These are phyloP conservation scores for Brachionus angularis DNA, from an alignment of 1,140 invertebrate species.

Conservation along the genomic window DNA sequence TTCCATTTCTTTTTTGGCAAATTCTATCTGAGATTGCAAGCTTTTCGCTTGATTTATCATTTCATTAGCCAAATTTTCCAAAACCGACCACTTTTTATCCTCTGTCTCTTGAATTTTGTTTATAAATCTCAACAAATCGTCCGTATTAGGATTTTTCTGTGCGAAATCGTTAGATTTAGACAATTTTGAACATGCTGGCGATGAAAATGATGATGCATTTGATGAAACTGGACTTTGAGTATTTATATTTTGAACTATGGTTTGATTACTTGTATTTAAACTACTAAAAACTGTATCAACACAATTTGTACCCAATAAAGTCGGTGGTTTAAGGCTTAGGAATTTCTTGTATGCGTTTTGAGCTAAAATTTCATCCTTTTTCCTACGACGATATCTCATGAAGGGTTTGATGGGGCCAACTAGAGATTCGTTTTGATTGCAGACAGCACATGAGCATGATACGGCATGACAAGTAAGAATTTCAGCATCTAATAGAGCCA, in stretches of 20 bases:
- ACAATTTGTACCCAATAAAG: neutral
- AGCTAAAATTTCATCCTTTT: conserved; percentile 41
- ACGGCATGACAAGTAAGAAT: conserved; percentile 42
- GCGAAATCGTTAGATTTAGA: no score
- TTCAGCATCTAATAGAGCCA: neutral
- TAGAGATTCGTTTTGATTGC: conserved; percentile 36
- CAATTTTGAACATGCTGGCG: no score
- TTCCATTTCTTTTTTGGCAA: conserved; percentile 15
- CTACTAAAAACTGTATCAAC: no score
- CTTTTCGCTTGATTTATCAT: conserved; percentile 26
- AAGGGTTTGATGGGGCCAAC: conserved; percentile 31
- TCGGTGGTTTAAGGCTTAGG: conserved; percentile 39
- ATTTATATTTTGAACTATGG: no score
- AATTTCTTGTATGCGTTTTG: conserved; percentile 41
- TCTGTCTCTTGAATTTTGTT: conserved; percentile 28
- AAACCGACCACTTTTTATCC: conserved; percentile 5
- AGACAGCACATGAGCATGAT: conserved; percentile 28
- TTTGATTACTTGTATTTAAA: no score
- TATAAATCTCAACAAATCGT: conserved; percentile 14
- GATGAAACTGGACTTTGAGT: neutral
- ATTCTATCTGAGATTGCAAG: conserved; percentile 22
- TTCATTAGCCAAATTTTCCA: conserved; percentile 8
- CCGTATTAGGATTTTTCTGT: neutral
- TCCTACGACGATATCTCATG: conserved; percentile 5
- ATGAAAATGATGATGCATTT: no score